These are phyloP conservation scores for Crotalus helleri DNA, from an alignment of 2,113 vertebrate genomes.

Conservation along the genomic window DNA sequence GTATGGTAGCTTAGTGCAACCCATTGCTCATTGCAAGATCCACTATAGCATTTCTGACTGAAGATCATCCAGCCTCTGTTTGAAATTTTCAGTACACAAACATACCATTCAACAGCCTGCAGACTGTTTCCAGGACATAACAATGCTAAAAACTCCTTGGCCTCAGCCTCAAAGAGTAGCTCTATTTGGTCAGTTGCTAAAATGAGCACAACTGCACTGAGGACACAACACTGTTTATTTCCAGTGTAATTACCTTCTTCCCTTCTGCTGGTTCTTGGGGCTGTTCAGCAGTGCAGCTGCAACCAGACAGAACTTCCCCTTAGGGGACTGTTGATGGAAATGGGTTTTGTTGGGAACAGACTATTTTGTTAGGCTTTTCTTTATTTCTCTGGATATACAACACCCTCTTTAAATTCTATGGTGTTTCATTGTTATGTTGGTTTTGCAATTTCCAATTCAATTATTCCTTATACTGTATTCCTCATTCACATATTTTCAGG, in stretches of 20 bases:
- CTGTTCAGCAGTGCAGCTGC: background rate
- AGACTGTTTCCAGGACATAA: background rate
- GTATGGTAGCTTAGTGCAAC: background rate
- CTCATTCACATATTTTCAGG: background rate
- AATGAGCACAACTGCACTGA: background rate
- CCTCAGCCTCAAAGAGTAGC: background rate
- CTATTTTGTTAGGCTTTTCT: background rate
- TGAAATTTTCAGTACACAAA: background rate
- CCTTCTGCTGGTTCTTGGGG: background rate
- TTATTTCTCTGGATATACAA: background rate
- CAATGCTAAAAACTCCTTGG: constrained; percentile 11
- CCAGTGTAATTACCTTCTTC: background rate
- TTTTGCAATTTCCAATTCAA: background rate
- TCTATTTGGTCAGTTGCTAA: background rate
- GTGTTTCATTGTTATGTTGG: background rate
- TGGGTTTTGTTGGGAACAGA: background rate
- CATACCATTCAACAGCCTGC: background rate
- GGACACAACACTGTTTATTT: background rate
- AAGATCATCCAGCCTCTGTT: background rate
- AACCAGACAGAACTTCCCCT: background rate
- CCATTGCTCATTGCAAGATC: background rate
- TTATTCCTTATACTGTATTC: background rate
- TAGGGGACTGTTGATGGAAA: constrained; percentile 3
- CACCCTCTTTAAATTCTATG: background rate
- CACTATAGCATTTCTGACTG: background rate